Percentiles rank a stretch among this genome's conserved stretches.
These are phyloP conservation scores for Pseudomyrmex gracilis DNA, from an alignment of 1,140 invertebrate species.

Conservation along the genomic window DNA sequence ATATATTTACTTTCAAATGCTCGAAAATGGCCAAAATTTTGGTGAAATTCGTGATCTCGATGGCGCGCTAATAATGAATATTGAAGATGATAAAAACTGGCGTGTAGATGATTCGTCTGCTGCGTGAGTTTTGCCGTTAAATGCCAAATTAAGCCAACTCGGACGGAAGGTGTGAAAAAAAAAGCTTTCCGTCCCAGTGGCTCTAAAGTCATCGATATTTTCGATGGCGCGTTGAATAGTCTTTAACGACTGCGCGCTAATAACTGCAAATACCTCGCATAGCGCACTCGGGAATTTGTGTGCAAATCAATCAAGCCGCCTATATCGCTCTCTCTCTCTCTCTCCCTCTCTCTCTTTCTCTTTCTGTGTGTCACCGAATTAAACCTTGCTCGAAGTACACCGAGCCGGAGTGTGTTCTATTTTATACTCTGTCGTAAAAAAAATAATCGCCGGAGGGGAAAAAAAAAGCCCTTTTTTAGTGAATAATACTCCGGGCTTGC, in stretches of 20 bases:
- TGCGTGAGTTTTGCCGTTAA: background rate
- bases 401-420: background rate
- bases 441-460: background rate
- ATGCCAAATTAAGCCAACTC: conserved; percentile 17
- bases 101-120: background rate
- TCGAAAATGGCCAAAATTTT: no score
- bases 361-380: conserved; percentile 10
- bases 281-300: background rate
- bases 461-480: conserved; percentile 12
- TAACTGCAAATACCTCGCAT: conserved; percentile 42
- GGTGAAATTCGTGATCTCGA: background rate
- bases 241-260: conserved; percentile 41
- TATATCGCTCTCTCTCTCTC: background rate
- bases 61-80: background rate
- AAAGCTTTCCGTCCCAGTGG: background rate
- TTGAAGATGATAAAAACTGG: background rate
- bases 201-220: conserved; percentile 35
- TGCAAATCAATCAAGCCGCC: background rate
- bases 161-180: background rate
- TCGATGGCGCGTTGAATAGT: conserved; percentile 31
- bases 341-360: no score
- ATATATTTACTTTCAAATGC: background rate
- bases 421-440: background rate
- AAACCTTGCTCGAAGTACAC: conserved; percentile 3
- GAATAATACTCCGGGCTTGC: conserved; percentile 34